These are phyloP conservation scores for Todiramphus saurophagus DNA, from an alignment of 2,113 vertebrate genomes.

Conservation along the genomic window DNA sequence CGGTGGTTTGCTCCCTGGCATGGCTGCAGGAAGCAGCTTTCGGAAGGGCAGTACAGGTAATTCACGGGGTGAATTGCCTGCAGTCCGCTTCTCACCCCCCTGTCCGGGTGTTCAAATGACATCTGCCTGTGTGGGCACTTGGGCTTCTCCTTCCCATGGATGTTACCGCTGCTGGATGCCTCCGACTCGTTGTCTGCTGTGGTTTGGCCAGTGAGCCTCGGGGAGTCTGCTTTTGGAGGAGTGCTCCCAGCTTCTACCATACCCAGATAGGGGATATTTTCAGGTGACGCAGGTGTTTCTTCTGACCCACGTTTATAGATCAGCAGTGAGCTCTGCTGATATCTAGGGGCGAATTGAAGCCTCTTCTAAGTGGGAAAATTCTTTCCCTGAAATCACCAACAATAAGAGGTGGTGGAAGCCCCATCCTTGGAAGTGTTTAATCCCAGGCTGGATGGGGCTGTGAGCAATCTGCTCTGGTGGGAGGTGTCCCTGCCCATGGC, in stretches of 20 bases:
- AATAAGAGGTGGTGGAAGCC: no score
- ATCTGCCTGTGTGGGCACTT: background rate
- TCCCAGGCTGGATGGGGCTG: no score
- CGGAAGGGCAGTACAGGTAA: fast-evolving
- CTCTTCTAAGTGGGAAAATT: background rate
- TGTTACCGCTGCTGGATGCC: background rate
- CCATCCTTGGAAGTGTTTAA: no score
- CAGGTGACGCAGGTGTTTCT: background rate
- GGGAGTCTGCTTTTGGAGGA: background rate
- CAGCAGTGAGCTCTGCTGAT: background rate
- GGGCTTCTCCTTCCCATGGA: background rate
- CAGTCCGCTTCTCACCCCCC: fast-evolving
- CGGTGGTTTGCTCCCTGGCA: fast-evolving
- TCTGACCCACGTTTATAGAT: background rate
- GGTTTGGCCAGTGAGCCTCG: background rate
- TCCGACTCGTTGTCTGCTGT: background rate
- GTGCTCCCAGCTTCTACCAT: fast-evolving
- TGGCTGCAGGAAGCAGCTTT: background rate
- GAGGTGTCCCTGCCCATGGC: no score
- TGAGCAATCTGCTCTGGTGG: no score
- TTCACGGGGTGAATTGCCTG: background rate
- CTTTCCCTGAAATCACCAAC: background rate
- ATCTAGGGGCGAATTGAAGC: background rate
- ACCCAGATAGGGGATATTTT: fast-evolving
- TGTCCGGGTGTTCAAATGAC: fast-evolving